Base-by-base conservation (phyloP, 2,797 vertebrate genomes). In the Champsocephalus esox region DNA sequence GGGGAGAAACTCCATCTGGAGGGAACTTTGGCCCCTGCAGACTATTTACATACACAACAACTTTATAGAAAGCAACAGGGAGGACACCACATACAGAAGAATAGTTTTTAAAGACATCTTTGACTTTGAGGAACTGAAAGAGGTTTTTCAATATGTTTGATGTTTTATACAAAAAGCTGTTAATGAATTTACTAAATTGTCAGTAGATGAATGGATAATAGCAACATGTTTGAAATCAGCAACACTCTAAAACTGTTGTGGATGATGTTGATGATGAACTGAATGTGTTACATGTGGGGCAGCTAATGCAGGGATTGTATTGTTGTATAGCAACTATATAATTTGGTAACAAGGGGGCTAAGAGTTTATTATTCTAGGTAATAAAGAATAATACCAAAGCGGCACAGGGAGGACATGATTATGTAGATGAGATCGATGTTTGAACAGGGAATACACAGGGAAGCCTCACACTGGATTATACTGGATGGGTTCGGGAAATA, bases 381-480 rank as follows among this genome's bases (percentile, higher is more conserved):
- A 93, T 91, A 90, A 92, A 92, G 88, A 87, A 86, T 85, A 88
- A 91, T 91, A 89, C 83, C 87, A 87, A 77, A 82, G 89, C 80
- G 87, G 91, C 81, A 60, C 19, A 63, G 87, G 81, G 88, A 90
- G 73, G 84, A 84, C 77, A 83, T 85, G 64, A 90, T 88, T 88
- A 92, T 89, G 88, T 11, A 92, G 73, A 92, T 92, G 73, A 91
- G 85, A 77, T 48, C 68, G 66, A 68, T 89, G 88, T 89, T 89
- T 83, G 78, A 75, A 81, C 64, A 68, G 76, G 69, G 81, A 85
- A 82, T 76, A 83, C 87, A 89, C 73, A 82, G n/a, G 54, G 54
- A 77, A 51, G 62, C 48, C 44, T 81, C 58, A 60, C 54, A 17
- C 16, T 52, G 56, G 68, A 65, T 58, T 28, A 57, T 57, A 57